Base-by-base conservation (phyloP, 2,888 invertebrate genomes). In the Listrodromus nycthemerus region DNA sequence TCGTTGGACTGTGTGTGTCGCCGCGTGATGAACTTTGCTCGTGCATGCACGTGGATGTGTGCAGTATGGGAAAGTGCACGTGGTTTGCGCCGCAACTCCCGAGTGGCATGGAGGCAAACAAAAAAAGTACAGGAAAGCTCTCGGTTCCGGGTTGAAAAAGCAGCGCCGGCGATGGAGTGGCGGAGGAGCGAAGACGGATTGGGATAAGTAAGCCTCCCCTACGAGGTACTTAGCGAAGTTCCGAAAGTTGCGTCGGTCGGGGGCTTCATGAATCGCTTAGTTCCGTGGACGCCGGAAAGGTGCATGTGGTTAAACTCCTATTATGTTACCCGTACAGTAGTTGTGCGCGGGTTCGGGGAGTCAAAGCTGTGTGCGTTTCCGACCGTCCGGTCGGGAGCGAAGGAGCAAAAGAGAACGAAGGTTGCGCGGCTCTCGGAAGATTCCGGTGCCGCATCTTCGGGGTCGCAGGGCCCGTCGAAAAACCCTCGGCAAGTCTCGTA, bases 201-300 rank as follows among this genome's bases (percentile, higher is more conserved):
- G 50, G 55, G 73, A 63, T 67, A 67, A 80, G 79, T 67, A 67
- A 45, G 61, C 55, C 66, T 45, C 76, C 50, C 61, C 69, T 58
- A 77, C 74, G 73, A 80, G 52, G 76, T 86, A 83, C 86, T 87
- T 85, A 86, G 81, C 79, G 30, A 65, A 86, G 85, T 85, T 86
- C 69, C 69, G 37, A 84, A 87, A 86, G 86, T 88, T 87, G 75
- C 71, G 71, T 83, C 45, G 74, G 58, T n/a, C 66, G 80, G 58
- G 74, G 41, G 41, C 78, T 86, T 84, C 84, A 86, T 85, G 87
- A 89, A 87, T 89, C 85, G 73, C 63, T 55, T 69, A 67, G 77
- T 75, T 45, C 74, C 30, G 75, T 79, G 78, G 41, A 76, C 63
- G 81, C 69, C 80, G 80, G 67, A 83, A 80, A 50, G 77, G 75